Evolutionary conservation across 2,888 invertebrate genomes (phyloP).

Genomic region (Meliscaeva auricollis): DNA sequence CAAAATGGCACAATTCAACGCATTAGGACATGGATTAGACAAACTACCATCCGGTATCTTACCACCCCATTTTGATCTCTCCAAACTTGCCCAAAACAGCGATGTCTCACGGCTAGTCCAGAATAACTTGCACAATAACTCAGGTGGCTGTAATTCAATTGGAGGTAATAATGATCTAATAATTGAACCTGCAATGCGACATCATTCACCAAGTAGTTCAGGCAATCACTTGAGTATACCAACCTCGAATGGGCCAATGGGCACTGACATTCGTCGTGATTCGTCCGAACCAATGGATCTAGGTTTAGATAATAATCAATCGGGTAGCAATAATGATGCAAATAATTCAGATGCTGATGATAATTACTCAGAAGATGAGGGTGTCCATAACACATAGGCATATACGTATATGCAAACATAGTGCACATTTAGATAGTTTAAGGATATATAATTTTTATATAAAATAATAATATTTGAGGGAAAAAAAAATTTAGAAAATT

Average conservation of each 20-base stretch:
- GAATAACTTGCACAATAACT: constrained; percentile 64
- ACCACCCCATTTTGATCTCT: constrained; percentile 83
- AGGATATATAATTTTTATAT: constrained; percentile 51
- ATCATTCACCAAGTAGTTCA: constrained; percentile 78
- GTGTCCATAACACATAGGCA: constrained; percentile 82
- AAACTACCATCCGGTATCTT: constrained; percentile 85
- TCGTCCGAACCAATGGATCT: constrained; percentile 84
- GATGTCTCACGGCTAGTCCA: constrained; percentile 57
- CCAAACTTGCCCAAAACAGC: constrained; percentile 80
- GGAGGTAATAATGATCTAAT: constrained; percentile 78
- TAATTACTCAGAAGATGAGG: constrained; percentile 84
- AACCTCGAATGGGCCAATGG: constrained; percentile 60
- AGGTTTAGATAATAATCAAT: constrained; percentile 82
- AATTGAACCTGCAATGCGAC: constrained; percentile 82
- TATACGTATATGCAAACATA: constrained; percentile 23
- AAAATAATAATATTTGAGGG: constrained; percentile 33
- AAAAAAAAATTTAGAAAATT: constrained; percentile 55
- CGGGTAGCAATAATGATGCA: constrained; percentile 82
- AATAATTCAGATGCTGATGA: constrained; percentile 82
- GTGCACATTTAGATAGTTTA: constrained; percentile 55
- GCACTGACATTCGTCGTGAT: constrained; percentile 81
- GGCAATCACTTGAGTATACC: constrained; percentile 67
- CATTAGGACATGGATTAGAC: constrained; percentile 86
- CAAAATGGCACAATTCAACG: constrained; percentile 91
- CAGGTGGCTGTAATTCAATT: constrained; percentile 74